Conservation (phyloP, 1,140 invertebrate species). For the Apis mellifera region Amel_HAv3.1 CM009939.2:11816001-11816500, state of each 20-base stretch:
- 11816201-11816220: neutral
- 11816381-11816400: too few species aligned
- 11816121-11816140: constrained; percentile 15
- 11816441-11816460: too few species aligned
- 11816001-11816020: neutral
- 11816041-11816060: constrained; percentile 7
- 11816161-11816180: too few species aligned
- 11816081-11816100: neutral
- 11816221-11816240: neutral
- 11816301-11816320: neutral
- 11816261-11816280: too few species aligned
- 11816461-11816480: too few species aligned
- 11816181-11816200: neutral
- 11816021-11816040: constrained; percentile 34
- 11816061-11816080: constrained; percentile 45
- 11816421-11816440: too few species aligned
- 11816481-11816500: too few species aligned
- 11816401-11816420: too few species aligned
- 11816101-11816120: constrained; percentile 16
- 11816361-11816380: neutral
- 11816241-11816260: too few species aligned
- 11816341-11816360: constrained; percentile 1
- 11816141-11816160: neutral
- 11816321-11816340: neutral
- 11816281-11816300: neutral